Conservation (phyloP, 2,797 vertebrate species). For the Urophycis tenuis region DNA sequence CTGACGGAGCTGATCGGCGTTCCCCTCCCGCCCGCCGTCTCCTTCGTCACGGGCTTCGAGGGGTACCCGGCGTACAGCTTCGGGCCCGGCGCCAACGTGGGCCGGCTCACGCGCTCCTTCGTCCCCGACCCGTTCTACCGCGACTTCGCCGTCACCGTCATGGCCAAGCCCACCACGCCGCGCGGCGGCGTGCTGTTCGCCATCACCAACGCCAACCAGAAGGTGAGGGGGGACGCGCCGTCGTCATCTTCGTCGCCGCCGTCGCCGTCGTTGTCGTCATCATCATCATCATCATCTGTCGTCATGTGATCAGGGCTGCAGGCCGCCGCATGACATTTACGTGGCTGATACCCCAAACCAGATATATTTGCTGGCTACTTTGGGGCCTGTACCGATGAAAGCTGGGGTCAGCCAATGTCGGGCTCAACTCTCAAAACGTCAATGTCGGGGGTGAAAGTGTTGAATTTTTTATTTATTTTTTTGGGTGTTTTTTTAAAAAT, state of each 20-base stretch:
- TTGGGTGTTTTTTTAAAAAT: too few species aligned
- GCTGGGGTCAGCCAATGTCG: too few species aligned
- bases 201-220: conserved; percentile 85
- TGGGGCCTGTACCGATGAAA: too few species aligned
- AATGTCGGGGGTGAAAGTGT: too few species aligned
- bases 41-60: conserved; percentile 87
- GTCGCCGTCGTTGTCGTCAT: background rate
- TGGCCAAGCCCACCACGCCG: conserved; percentile 74
- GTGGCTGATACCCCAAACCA: too few species aligned
- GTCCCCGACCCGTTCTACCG: conserved; percentile 79
- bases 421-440: too few species aligned
- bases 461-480: too few species aligned
- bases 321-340: too few species aligned
- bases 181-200: conserved; percentile 85
- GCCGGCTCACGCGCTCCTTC: conserved; percentile 82
- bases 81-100: conserved; percentile 81
- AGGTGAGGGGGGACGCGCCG: conserved; percentile 38
- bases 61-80: conserved; percentile 94
- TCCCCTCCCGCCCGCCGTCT: conserved; percentile 86
- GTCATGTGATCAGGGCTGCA: too few species aligned
- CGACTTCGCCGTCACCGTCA: conserved; percentile 80
- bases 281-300: background rate
- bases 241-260: background rate
- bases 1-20: conserved; percentile 90
- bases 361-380: too few species aligned